phyloP scores from a whole-genome alignment of 1,140 invertebrate species.

The Popillia japonica region DNA sequence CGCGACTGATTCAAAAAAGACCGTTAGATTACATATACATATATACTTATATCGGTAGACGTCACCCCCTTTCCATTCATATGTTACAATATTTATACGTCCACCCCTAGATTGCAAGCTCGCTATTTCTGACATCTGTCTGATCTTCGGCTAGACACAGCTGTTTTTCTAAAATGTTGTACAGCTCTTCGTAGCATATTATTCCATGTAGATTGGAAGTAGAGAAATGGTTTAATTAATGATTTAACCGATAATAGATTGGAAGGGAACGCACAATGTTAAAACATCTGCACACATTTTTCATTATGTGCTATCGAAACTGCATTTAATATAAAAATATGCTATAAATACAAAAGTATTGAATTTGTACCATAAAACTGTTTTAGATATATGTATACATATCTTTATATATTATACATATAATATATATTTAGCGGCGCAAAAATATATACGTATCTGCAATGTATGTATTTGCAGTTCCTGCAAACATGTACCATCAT shows the following conservation, averaged over 20 bases:
- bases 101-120: background rate
- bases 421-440: no score
- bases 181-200: background rate
- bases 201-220: background rate
- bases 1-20: slow-evolving; percentile 24
- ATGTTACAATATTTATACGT: background rate
- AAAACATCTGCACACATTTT: no score
- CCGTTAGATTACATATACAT: background rate
- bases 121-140: slow-evolving; percentile 28
- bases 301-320: no score
- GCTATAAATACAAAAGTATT: no score
- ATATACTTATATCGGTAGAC: background rate
- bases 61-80: slow-evolving; percentile 24
- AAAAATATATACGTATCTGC: no score
- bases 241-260: background rate
- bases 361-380: no score
- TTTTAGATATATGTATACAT: no score
- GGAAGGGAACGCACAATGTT: no score
- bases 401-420: no score
- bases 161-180: background rate
- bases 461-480: no score
- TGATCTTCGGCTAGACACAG: slow-evolving; percentile 26
- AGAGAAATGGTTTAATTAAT: background rate
- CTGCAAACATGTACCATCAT: no score
- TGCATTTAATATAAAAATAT: no score